Evolutionary conservation across 1,140 invertebrate species (phyloP), one percentile per base, ranked within the genome.

Genomic region (Pissodes strobi): DNA sequence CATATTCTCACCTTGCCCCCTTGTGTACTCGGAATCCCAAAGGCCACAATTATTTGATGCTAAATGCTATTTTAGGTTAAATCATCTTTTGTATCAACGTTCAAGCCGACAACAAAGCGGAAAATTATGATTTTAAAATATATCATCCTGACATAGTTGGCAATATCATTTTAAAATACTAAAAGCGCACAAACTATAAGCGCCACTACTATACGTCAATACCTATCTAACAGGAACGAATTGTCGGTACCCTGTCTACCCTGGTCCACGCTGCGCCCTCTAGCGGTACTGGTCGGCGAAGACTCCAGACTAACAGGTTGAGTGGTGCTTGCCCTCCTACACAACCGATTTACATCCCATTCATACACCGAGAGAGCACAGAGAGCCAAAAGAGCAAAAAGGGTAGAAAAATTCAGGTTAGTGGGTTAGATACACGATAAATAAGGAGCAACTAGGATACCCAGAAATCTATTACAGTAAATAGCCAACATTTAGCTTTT

Each of bases 241-340:
- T 46, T 61, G 57, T 34, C 67, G 5, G 21, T 55, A 12, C 18
- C 46, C 10, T 49, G 21, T 2, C 46, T 23, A 21, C 21, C 46
- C 46, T 21, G n/a, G 12, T 49, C 46, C 13, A 12, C 3, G 13
- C 17, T 1, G 18, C 46, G 46, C 46, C 23, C 46, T 22, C 46
- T 52, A 52, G 18, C 15, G 8, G 30, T 38, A 56, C 39, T 56
- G 52, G 61, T 25, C 10, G 56, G 56, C 9, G 58, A 49, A 3
- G 58, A 61, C 2, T 61, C 58, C 58, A 61, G 23, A 57, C 55
- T 41, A n/a, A 57, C 13, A 15, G 22, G 21, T 17, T 57, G 56
- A 21, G 43, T 48, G 45, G 17, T 10, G 48, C 58, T 61, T 61
- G 49, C 58, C 48, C n/a, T 51, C 22, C 58, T 61, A 51, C n/a